Evolutionary conservation across 2,797 vertebrate species (phyloP), one percentile per base, ranked within the genome.

Genomic region (Anniella stebbinsi): DNA sequence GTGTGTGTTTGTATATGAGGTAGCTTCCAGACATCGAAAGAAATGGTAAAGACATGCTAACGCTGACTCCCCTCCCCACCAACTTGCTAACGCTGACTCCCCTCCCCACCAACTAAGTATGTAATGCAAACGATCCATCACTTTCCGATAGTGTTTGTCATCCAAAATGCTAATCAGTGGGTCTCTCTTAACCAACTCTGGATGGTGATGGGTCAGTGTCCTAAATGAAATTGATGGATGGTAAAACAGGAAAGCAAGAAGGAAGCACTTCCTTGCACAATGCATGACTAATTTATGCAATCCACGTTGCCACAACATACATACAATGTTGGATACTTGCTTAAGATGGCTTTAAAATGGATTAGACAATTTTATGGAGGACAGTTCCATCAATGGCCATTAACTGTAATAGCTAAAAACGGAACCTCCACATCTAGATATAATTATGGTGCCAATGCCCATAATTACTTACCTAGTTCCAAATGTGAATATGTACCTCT

Each of bases 321-420:
- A 76, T 54, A 45, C 48, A 88, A 10, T 88, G 87, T 69, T 84
- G 33, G 72, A 76, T 84, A 72, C 8, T 76, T 36, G 41, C 41
- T 66, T 76, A 83, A 76, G 23, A 76, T 51, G 80, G 57, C 30
- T 89, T 89, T 89, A 33, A 67, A 88, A 89, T 89, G 25, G 81
- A 89, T 84, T 77, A 89, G 73, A 69, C 81, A 76, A 66, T 84
- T 89, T 89, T 38, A 75, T 89, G 30, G 57, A 18, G 13, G 70
- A 88, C 48, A 83, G 57, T 76, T 89, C 57, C 60, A 84, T 89
- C 70, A 84, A 66, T 48, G 87, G 80, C 72, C 84, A 83, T 88
- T 88, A 88, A 72, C 18, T 28, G 51, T 84, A 51, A 80, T 60
- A 51, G 75, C 75, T 80, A 72, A 89, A 72, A 86, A 86, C 23